Evolutionary conservation across 2,113 vertebrate genomes (phyloP).

Genomic region (Psilopogon haemacephalus): DNA sequence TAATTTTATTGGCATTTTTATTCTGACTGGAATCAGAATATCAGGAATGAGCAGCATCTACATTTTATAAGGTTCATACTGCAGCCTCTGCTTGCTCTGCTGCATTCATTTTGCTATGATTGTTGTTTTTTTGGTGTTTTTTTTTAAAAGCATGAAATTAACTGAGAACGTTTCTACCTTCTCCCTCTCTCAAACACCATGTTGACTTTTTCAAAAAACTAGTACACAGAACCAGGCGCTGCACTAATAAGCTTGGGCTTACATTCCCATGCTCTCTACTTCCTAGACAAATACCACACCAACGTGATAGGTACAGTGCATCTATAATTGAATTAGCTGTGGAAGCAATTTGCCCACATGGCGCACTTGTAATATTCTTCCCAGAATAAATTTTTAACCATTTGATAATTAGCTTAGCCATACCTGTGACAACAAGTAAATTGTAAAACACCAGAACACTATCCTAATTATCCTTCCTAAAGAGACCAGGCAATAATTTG

Average conservation of each 20-base stretch:
- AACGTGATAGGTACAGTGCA: background rate
- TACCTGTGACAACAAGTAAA: slow-evolving; percentile 69
- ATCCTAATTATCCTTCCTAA: slow-evolving; percentile 73
- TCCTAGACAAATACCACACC: slow-evolving; percentile 1
- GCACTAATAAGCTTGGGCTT: background rate
- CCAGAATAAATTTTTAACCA: slow-evolving; percentile 65
- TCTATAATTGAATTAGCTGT: slow-evolving; percentile 25
- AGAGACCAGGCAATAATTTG: slow-evolving; percentile 61
- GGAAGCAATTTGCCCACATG: background rate
- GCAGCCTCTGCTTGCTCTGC: background rate
- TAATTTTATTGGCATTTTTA: slow-evolving; percentile 45
- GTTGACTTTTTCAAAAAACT: background rate
- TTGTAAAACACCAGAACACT: slow-evolving; percentile 60
- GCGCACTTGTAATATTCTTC: slow-evolving; percentile 19
- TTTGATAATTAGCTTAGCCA: slow-evolving; percentile 69
- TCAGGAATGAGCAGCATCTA: slow-evolving; percentile 12
- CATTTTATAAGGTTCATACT: background rate
- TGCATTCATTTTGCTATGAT: background rate
- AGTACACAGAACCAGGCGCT: background rate
- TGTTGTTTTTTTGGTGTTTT: background rate
- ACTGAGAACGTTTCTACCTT: background rate
- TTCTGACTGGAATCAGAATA: slow-evolving; percentile 55
- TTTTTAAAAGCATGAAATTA: background rate
- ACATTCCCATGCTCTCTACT: slow-evolving; percentile 15
- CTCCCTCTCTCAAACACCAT: background rate